Conservation (phyloP, 1,140 invertebrate species). For the Drosophila yakuba region DNA sequence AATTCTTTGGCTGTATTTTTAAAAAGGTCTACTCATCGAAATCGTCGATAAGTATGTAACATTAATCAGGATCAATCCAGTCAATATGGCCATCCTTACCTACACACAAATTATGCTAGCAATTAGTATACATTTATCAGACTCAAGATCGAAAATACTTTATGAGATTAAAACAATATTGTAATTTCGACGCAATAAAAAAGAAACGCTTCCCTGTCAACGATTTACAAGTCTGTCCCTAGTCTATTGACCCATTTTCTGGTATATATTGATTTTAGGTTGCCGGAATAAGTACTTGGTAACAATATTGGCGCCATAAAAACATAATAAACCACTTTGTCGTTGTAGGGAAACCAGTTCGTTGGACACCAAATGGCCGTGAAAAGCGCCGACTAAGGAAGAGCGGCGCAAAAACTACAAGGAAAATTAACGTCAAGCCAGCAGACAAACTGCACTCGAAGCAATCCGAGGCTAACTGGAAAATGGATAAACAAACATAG, state of each 20-base stretch:
- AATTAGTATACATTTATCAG: too few relatives aligned
- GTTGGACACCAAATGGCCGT: slow-evolving; percentile 37
- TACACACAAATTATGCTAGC: too few relatives aligned
- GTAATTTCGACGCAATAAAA: neutral
- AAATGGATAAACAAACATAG: slow-evolving; percentile 75
- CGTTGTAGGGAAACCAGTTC: slow-evolving; percentile 55
- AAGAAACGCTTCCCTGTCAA: neutral
- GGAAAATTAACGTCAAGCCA: slow-evolving; percentile 28
- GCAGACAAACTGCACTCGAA: slow-evolving; percentile 59
- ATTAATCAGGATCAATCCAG: too few relatives aligned
- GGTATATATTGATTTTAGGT: slow-evolving; percentile 5
- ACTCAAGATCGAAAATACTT: too few relatives aligned
- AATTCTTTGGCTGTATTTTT: neutral
- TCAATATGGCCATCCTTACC: too few relatives aligned
- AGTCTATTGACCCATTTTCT: slow-evolving; percentile 16
- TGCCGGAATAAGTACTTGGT: slow-evolving; percentile 1
- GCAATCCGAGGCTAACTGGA: slow-evolving; percentile 69
- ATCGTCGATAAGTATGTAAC: too few relatives aligned
- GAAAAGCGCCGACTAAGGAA: slow-evolving; percentile 34
- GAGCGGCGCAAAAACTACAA: slow-evolving; percentile 19
- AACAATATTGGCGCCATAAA: slow-evolving; percentile 2
- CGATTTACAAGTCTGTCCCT: neutral
- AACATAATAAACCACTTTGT: slow-evolving; percentile 9
- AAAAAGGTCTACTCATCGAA: too few relatives aligned
- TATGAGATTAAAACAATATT: too few relatives aligned